Base-by-base conservation (phyloP, 2,797 vertebrate genomes). In the Strix occidentalis region DNA sequence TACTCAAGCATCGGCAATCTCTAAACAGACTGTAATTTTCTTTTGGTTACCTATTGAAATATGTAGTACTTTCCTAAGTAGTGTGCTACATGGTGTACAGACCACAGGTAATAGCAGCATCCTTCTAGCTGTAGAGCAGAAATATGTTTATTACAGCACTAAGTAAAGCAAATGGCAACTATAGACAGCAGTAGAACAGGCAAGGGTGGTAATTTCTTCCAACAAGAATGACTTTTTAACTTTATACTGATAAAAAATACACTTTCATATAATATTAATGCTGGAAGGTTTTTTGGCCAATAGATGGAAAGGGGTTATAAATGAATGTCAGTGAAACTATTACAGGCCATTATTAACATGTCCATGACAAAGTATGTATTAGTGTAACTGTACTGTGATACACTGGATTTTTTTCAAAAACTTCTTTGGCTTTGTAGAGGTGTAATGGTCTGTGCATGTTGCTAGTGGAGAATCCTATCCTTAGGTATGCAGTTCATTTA, bases 401-500 rank as follows among this genome's bases (percentile, higher is more conserved):
- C 21, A n/a, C 12, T 69, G 43, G 7, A 26, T 66, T 80, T 87
- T 54, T 92, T 70, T 19, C 4, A 11, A 53, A 80, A 92, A 26
- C 37, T 74, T 80, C 29, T 61, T 81, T 72, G 43, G 13, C 72
- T 96, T 88, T 91, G 72, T 90, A 74, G 65, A 87, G 6, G 15
- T 95, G 51, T 86, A 93, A 91, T 88, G 76, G 13, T 53, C 72
- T 95, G 76, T 94, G 64, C 8, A 75, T 35, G 33, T 43, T 91
- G 57, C 46, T 81, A 58, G 71, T 63, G 66, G 37, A 89, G 58
- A 78, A 63, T 91, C 60, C 53, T 94, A 68, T 65, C 37, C 57
- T 89, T 64, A 91, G 91, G 45, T 74, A 65, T 68, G 69, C 33
- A 84, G 65, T 79, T 94, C 12, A 91, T 93, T 95, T 94, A 88